Conservation (phyloP, 2,113 vertebrate species). For the Poeciliopsis prolifica region DNA sequence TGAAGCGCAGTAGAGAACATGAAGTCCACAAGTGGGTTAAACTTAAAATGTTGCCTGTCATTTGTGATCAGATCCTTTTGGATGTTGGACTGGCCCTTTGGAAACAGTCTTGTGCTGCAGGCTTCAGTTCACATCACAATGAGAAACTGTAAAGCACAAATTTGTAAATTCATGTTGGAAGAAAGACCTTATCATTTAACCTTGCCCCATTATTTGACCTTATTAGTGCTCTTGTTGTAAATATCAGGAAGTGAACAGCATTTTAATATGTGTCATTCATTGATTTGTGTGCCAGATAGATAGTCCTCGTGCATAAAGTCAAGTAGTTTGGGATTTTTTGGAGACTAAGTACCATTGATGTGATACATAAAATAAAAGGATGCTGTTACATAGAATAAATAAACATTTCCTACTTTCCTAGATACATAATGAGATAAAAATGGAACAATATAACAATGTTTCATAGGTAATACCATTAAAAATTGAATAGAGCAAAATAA, state of each 20-base stretch:
- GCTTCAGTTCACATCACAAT: conserved; percentile 15
- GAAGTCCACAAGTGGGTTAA: conserved; percentile 28
- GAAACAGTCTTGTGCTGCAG: conserved; percentile 14
- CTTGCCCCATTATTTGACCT: conserved; percentile 26
- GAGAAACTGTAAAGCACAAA: not conserved
- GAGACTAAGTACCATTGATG: not conserved
- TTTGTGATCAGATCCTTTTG: conserved; percentile 35
- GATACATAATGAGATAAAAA: too few relatives aligned
- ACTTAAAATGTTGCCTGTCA: conserved; percentile 35
- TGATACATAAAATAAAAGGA: not conserved
- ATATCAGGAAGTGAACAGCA: conserved; percentile 39
- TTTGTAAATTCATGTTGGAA: conserved; percentile 12
- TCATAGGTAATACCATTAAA: too few relatives aligned
- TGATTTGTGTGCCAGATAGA: conserved; percentile 44
- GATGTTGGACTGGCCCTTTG: conserved; percentile 21
- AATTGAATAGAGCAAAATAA: too few relatives aligned
- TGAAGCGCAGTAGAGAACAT: conserved; percentile 9
- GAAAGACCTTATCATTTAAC: conserved; percentile 47
- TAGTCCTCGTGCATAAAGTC: not conserved
- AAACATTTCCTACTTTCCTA: too few relatives aligned
- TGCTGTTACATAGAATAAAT: too few relatives aligned
- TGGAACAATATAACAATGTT: too few relatives aligned
- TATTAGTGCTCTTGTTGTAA: conserved; percentile 34
- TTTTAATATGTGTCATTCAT: conserved; percentile 24
- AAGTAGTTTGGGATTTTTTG: not conserved